Percentiles rank a stretch among this genome's conserved stretches.
Conservation (phyloP, 2,888 invertebrate species). For the Morpho deidamia region DNA sequence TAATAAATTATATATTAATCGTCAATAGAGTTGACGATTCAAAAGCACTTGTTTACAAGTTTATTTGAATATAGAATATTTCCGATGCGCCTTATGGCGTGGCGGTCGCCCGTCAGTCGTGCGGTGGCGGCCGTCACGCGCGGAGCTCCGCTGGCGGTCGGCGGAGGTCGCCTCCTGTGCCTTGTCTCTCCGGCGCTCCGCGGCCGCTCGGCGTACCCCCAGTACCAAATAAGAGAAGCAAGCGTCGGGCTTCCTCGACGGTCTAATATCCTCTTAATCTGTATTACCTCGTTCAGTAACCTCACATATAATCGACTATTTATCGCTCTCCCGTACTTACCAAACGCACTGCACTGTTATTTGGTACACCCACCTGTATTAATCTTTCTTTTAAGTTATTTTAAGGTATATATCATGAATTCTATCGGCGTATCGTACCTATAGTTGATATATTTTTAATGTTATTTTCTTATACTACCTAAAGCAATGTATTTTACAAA, state of each 20-base stretch:
- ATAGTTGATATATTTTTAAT: constrained; percentile 72
- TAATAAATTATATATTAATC: constrained; percentile 35
- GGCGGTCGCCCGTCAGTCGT: not conserved
- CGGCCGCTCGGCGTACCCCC: constrained; percentile 17
- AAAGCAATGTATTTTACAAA: constrained; percentile 77
- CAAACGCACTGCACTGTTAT: constrained; percentile 70
- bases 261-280: constrained; percentile 45
- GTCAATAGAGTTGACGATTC: too few species aligned
- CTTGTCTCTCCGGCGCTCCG: constrained; percentile 23
- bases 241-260: constrained; percentile 29
- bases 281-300: constrained; percentile 70
- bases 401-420: constrained; percentile 57
- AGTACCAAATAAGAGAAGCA: constrained; percentile 71
- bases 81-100: constrained; percentile 31
- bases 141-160: not conserved
- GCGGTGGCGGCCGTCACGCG: not conserved
- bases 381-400: constrained; percentile 59
- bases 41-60: too few species aligned
- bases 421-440: constrained; percentile 67
- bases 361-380: constrained; percentile 63
- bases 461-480: constrained; percentile 75
- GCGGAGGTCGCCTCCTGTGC: constrained; percentile 18
- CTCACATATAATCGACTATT: constrained; percentile 61
- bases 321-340: constrained; percentile 65
- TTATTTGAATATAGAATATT: too few species aligned